Evolutionary conservation across 2,797 vertebrate genomes (phyloP).

Genomic region (Setipinna tenuifilis): DNA sequence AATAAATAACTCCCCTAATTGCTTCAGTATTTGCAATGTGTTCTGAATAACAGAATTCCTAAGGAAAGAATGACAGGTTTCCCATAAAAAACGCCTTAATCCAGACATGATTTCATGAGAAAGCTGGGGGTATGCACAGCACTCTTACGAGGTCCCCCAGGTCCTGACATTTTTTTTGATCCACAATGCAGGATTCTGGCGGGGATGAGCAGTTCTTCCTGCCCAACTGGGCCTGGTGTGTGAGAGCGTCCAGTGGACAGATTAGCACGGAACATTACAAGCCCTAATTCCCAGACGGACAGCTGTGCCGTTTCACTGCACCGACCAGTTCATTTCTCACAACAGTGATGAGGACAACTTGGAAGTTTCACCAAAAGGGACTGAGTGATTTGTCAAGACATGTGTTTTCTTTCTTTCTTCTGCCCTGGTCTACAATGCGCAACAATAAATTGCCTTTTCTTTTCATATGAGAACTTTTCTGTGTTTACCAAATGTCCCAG

Average conservation of each 20-base stretch:
- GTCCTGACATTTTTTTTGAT: conserved; percentile 16
- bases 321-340: neutral
- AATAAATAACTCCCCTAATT: conserved; percentile 55
- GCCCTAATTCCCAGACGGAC: conserved; percentile 9
- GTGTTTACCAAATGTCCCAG: conserved; percentile 38
- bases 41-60: conserved; percentile 51
- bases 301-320: neutral
- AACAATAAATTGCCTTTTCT: conserved; percentile 7
- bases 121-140: conserved; percentile 52
- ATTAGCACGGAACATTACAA: neutral
- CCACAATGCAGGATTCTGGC: neutral
- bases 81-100: conserved; percentile 53
- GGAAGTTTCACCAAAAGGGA: neutral
- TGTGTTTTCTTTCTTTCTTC: neutral
- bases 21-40: conserved; percentile 56
- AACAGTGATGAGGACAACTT: neutral
- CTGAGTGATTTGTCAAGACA: neutral
- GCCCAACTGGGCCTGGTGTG: neutral
- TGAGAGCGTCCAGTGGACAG: neutral
- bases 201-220: conserved; percentile 2
- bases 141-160: conserved; percentile 29
- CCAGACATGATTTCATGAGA: conserved; percentile 66
- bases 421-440: neutral
- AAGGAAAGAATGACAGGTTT: conserved; percentile 47
- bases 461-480: conserved; percentile 20